Percentiles rank a stretch among this genome's conserved stretches.
phyloP scores from a whole-genome alignment of 2,888 invertebrate genomes.

The Leptarthrus brevirostris region DNA sequence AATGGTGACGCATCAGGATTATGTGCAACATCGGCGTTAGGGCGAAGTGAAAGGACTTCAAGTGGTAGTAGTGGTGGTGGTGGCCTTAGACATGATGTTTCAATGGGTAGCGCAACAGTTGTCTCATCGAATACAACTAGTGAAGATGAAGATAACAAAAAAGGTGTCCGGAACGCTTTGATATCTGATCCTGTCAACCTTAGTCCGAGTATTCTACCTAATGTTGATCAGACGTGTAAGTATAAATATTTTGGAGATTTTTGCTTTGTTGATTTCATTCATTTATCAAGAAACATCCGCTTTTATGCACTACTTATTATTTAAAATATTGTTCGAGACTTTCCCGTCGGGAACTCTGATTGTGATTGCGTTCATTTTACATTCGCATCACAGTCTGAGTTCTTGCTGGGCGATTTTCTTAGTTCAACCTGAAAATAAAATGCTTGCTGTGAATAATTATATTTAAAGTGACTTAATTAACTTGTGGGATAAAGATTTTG shows the following conservation, averaged over 20 bases:
- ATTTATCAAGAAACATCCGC: slow-evolving; percentile 15
- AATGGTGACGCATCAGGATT: background rate
- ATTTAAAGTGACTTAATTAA: too few species aligned
- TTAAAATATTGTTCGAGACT: slow-evolving; percentile 32
- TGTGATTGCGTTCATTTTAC: slow-evolving; percentile 78
- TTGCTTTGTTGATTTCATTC: slow-evolving; percentile 2
- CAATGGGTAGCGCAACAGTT: slow-evolving; percentile 58
- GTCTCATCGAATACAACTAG: slow-evolving; percentile 7
- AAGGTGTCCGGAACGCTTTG: slow-evolving; percentile 72
- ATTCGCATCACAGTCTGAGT: slow-evolving; percentile 96
- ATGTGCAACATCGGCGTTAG: background rate
- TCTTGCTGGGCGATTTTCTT: slow-evolving; percentile 80
- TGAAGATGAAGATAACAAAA: slow-evolving; percentile 52
- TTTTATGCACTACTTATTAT: slow-evolving; percentile 3
- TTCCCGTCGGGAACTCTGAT: slow-evolving; percentile 77
- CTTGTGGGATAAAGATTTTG: too few species aligned
- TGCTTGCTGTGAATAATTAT: too few species aligned
- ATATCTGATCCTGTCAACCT: slow-evolving; percentile 82
- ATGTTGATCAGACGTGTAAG: slow-evolving; percentile 59
- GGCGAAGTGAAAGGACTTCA: background rate
- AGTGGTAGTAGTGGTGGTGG: slow-evolving; percentile 46
- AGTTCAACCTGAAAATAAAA: background rate
- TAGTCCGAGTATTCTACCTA: slow-evolving; percentile 63
- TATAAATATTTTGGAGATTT: slow-evolving; percentile 13
- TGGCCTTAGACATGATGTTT: slow-evolving; percentile 64